Evolutionary conservation across 2,888 invertebrate genomes (phyloP).

Genomic region (Cephalotes varians): DNA sequence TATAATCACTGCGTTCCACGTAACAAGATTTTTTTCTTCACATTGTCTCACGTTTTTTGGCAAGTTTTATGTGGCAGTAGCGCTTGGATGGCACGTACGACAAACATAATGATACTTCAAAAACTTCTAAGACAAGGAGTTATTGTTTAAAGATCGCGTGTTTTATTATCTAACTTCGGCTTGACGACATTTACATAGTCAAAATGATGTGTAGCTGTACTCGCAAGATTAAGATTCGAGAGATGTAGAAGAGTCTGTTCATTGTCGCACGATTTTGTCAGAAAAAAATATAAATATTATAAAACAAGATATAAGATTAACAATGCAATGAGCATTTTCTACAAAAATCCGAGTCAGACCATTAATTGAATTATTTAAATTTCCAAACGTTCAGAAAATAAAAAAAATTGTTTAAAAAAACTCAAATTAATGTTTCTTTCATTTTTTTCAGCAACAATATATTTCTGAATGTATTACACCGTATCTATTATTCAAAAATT

Average conservation of each 20-base stretch:
- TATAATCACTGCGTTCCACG: background rate
- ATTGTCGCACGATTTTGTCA: background rate
- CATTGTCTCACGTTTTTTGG: conserved; percentile 56
- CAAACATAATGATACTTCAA: conserved; percentile 72
- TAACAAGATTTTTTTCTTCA: conserved; percentile 35
- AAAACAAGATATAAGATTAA: background rate
- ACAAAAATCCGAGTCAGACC: background rate
- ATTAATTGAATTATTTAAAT: background rate
- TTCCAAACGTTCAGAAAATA: background rate
- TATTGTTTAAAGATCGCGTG: conserved; percentile 70
- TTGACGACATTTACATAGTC: conserved; percentile 61
- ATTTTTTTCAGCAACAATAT: background rate
- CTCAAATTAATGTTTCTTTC: background rate
- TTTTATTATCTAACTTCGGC: conserved; percentile 2
- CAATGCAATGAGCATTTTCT: background rate
- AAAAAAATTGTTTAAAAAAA: background rate
- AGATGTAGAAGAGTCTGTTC: background rate
- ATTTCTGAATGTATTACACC: background rate
- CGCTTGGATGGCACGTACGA: conserved; percentile 69
- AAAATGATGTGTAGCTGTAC: conserved; percentile 56
- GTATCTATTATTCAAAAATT: background rate
- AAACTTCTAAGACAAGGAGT: conserved; percentile 51
- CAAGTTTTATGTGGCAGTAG: conserved; percentile 70
- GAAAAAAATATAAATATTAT: background rate
- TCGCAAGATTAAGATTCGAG: background rate